Conservation (phyloP, 2,113 vertebrate genomes). For the Coregonus clupeaformis region DNA sequence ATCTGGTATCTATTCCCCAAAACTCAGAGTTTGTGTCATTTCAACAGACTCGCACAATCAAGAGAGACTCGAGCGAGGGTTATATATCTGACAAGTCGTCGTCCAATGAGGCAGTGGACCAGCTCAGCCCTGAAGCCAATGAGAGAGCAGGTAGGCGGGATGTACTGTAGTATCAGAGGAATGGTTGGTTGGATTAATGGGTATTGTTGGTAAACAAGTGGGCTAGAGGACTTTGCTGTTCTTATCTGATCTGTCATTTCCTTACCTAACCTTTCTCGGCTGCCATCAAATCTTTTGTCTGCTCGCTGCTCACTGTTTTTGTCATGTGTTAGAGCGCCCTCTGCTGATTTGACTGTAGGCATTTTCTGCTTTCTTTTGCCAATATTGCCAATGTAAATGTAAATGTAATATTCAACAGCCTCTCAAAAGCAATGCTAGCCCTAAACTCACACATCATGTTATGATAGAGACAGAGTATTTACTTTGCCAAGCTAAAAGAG, state of each 20-base stretch:
- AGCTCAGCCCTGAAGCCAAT: conserved; percentile 72
- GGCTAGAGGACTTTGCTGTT: neutral
- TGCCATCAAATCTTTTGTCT: neutral
- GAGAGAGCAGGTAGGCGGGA: conserved; percentile 74
- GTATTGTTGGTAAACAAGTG: neutral
- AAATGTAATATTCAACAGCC: too few relatives aligned
- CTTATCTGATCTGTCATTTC: neutral
- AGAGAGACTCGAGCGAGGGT: conserved; percentile 68
- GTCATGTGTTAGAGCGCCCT: neutral
- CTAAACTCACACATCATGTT: neutral
- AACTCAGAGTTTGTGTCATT: conserved; percentile 64
- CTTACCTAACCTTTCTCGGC: neutral
- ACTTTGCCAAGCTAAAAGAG: neutral
- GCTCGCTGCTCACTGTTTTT: neutral
- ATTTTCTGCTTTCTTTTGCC: neutral
- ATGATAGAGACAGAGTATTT: neutral
- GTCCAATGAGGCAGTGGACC: conserved; percentile 73
- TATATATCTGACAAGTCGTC: conserved; percentile 71
- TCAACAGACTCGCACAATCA: conserved; percentile 75
- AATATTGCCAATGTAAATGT: too few relatives aligned
- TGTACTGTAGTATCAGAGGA: conserved; percentile 21
- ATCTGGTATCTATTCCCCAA: neutral
- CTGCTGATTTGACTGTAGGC: neutral
- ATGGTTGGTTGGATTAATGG: conserved; percentile 1
- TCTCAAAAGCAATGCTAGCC: neutral